Evolutionary conservation across 2,113 vertebrate species (phyloP), one percentile per base, ranked within the genome.

Genomic region (Henicopernis longicauda): DNA sequence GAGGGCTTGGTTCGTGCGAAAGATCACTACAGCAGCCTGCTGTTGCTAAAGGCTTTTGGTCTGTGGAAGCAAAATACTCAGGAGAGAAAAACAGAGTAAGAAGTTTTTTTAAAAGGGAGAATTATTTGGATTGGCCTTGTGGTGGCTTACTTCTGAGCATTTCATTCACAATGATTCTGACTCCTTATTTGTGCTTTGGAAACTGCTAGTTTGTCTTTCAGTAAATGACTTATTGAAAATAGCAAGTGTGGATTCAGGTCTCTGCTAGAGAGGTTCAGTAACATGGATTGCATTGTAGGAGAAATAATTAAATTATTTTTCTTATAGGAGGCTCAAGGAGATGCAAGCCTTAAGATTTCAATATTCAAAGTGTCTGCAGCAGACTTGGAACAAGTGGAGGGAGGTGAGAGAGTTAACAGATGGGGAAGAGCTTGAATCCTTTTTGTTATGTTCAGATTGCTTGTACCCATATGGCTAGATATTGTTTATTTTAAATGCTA

Each of bases 341-440:
- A 25, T 25, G 27, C 32, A 40, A 45, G 98, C 98, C 8, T 73
- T 55, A 26, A 83, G 15, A 42, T 97, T 98, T 95, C 82, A 93
- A 32, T 66, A 21, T 2, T 87, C 34, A 7, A 93, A 71, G 91
- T 95, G 98, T 69, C 72, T 98, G 93, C 82, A 15, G 19, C 40
- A 73, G 82, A 62, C 96, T 74, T 98, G 98, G 98, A 86, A 58
- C 95, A 95, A 93, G 69, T 98, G 98, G 98, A 97, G 70, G 47
- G 47, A 98, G 98, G 98, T 98, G 78, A 98, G 98, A 72, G 40
- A 86, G 22, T 55, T 57, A 55, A 77, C 10, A 25, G 57, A 55
- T 40, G 2, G 40, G 11, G 27, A 86, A 66, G 52, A 63, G 15
- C 2, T 5, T 87, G 42, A 88, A 61, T 77, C 36, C 27, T 74